A percentile compares a stretch with the other conserved stretches of the same genome.
Evolutionary conservation across 2,888 invertebrate genomes (phyloP).

Genomic region (Calephelis perditalis): DNA sequence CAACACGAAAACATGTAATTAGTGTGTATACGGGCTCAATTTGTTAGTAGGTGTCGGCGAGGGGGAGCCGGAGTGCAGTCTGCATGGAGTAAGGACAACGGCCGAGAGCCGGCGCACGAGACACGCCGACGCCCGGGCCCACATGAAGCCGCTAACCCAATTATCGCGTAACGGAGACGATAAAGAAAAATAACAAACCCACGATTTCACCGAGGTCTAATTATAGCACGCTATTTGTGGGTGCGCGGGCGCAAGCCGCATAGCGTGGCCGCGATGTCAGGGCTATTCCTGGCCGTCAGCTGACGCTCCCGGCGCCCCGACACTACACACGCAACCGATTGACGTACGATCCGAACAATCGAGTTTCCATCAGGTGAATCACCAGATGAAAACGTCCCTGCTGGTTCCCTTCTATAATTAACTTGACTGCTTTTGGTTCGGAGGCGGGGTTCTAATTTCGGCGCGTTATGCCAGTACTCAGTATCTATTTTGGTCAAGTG

Average conservation of each 20-base stretch:
- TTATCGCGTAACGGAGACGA: constrained; percentile 77
- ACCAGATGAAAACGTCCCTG: constrained; percentile 70
- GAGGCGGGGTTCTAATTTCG: constrained; percentile 73
- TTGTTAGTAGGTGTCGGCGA: not conserved
- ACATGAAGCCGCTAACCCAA: constrained; percentile 76
- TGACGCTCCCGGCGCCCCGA: constrained; percentile 62
- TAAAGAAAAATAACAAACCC: constrained; percentile 79
- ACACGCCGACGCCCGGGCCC: constrained; percentile 76
- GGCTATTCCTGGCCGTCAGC: constrained; percentile 76
- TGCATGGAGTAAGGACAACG: constrained; percentile 47
- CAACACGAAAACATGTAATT: too few species aligned
- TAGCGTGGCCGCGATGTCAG: constrained; percentile 76
- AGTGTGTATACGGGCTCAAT: too few species aligned
- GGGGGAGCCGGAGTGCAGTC: constrained; percentile 14
- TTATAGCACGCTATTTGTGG: constrained; percentile 75
- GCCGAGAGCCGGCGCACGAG: constrained; percentile 47
- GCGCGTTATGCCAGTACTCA: constrained; percentile 59
- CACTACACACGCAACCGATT: constrained; percentile 73
- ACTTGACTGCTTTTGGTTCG: constrained; percentile 75
- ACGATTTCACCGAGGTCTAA: constrained; percentile 76
- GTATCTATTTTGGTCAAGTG: constrained; percentile 62
- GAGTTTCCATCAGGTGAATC: constrained; percentile 77
- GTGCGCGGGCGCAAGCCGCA: constrained; percentile 75
- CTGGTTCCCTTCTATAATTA: constrained; percentile 68
- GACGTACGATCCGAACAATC: constrained; percentile 76